Evolutionary conservation across 2,888 invertebrate genomes (phyloP).

Genomic region (Taenaris catops): DNA sequence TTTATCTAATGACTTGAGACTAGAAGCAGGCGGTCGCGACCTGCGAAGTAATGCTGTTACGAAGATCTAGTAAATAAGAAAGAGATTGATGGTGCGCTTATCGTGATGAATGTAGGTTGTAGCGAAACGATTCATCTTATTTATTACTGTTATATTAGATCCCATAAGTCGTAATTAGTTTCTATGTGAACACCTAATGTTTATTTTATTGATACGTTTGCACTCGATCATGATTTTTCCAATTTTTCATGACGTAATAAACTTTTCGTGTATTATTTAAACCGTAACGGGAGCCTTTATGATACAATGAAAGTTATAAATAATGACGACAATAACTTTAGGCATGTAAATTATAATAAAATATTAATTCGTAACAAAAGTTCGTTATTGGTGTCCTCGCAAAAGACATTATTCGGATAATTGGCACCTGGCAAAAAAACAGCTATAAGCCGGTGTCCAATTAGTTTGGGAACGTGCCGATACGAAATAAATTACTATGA

Average conservation of each 20-base stretch:
- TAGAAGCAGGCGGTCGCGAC: constrained; percentile 4
- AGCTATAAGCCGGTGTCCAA: constrained; percentile 5
- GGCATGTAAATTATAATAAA: too few species aligned
- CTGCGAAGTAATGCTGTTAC: constrained; percentile 15
- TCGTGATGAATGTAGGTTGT: constrained; percentile 32
- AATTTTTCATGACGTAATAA: neutral
- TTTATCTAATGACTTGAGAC: constrained; percentile 3
- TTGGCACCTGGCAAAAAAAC: constrained; percentile 8
- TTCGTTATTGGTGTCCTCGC: too few species aligned
- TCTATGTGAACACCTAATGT: constrained; percentile 6
- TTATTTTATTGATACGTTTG: neutral
- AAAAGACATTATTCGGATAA: too few species aligned
- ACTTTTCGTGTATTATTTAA: too few species aligned
- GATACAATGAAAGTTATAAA: too few species aligned
- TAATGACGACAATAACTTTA: too few species aligned
- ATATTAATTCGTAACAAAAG: too few species aligned
- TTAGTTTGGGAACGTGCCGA: constrained; percentile 10
- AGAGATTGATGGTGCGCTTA: constrained; percentile 33
- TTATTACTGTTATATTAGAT: constrained; percentile 29
- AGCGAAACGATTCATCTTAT: constrained; percentile 31
- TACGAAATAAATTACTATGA: constrained; percentile 11
- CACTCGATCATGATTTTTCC: neutral
- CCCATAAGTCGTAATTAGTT: constrained; percentile 19
- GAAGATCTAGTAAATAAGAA: constrained; percentile 26
- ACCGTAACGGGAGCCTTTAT: too few species aligned